Base-by-base conservation (phyloP, 2,797 vertebrate species). In the Holocentrus rufus region DNA sequence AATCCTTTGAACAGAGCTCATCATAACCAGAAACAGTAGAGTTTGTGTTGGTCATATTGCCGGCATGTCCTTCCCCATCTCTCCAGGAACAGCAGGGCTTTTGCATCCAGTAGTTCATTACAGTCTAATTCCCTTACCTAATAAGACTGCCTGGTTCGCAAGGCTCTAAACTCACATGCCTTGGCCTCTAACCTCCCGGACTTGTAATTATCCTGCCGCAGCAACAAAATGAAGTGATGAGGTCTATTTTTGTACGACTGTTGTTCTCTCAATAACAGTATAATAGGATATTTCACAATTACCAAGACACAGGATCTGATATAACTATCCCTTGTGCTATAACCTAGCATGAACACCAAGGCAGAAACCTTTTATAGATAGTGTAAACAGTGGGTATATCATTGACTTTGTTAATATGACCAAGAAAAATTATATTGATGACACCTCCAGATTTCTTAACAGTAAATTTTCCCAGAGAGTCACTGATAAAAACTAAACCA, bases 151-250 rank as follows among this genome's bases (percentile, higher is more conserved):
- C 58, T 69, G 59, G 9, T 60, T 73, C 25, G 60, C 30, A n/a
- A 57, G 69, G 65, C 67, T 77, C 71, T 20, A 65, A 77, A 79
- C 57, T 62, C 50, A 15, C 7, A 44, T 74, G 39, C 71, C 84
- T 70, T 81, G 78, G 60, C 61, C 76, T 65, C 65, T 69, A 20
- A 68, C 18, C 1, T 62, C 36, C n/a, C 23, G 18, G 62, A 77
- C 65, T 55, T 77, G 49, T 68, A 85, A 85, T 79, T 75, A 76
- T 79, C 22, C 59, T 52, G 14, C 8, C 71, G 78, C 31, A 25
- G 42, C 72, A 25, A 47, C 46, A 62, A 60, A 68, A 44, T 14
- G 1, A 65, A 53, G 44, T 60, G 56, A 69, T 64, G 72, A 62
- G 25, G 74, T 36, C n/a, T 39, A 11, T 68, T 66, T 69, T 69